phyloP scores from a whole-genome alignment of 2,113 vertebrate genomes.

The Xiphorhynchus elegans region DNA sequence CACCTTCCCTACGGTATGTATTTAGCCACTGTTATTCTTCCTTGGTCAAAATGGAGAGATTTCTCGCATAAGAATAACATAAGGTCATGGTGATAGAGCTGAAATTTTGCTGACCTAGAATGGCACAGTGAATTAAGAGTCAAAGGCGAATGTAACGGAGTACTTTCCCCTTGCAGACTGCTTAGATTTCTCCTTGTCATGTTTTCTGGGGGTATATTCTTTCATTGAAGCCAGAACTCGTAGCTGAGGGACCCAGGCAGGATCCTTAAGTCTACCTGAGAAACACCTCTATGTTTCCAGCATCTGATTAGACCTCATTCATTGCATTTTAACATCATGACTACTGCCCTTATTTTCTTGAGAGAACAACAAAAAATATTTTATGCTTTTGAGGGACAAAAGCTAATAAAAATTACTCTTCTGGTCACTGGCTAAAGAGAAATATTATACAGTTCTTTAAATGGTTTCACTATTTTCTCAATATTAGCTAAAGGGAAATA shows the following conservation, averaged over 20 bases:
- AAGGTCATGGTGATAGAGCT: not conserved
- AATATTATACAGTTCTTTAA: not conserved
- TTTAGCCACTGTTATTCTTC: not conserved
- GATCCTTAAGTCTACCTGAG: not conserved
- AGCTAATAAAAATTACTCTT: not conserved
- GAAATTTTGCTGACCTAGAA: not conserved
- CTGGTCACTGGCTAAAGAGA: not conserved
- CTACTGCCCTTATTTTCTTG: not conserved
- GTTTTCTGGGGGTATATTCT: not conserved
- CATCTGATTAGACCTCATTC: not conserved
- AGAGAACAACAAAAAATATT: not conserved
- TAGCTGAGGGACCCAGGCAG: not conserved
- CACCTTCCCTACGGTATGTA: not conserved
- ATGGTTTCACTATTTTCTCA: not conserved
- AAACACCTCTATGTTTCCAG: not conserved
- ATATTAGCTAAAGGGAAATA: not conserved
- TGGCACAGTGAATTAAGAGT: not conserved
- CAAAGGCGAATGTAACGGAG: not conserved
- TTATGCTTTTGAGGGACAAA: not conserved
- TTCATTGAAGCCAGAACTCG: not conserved
- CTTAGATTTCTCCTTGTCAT: constrained; percentile 9
- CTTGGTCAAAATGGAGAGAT: rapidly evolving
- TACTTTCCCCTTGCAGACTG: not conserved
- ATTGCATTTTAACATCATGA: not conserved
- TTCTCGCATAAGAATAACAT: not conserved